Conservation (phyloP, 2,888 invertebrate species). For the Habroteleia sp. region DNA sequence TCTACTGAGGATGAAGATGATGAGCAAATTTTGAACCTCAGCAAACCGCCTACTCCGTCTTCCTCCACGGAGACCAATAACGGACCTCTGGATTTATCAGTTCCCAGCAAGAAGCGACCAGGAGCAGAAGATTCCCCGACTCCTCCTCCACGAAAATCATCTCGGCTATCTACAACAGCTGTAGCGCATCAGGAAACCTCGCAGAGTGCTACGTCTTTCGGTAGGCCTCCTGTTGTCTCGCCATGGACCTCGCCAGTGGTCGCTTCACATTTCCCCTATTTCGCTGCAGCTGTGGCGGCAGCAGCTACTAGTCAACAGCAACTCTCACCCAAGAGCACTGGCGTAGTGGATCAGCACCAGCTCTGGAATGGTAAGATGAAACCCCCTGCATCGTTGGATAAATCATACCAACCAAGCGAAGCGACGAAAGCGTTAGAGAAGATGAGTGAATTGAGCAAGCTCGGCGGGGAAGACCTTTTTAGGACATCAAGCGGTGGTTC, state of each 20-base stretch:
- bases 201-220: conserved; percentile 82
- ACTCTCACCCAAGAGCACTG: conserved; percentile 87
- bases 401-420: conserved; percentile 85
- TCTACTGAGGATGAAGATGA: conserved; percentile 83
- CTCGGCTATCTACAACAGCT: conserved; percentile 80
- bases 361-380: conserved; percentile 92
- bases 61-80: conserved; percentile 82
- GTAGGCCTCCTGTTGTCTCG: conserved; percentile 86
- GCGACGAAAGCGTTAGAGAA: conserved; percentile 94
- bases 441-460: conserved; percentile 93
- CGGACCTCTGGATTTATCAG: conserved; percentile 91
- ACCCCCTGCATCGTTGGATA: conserved; percentile 83
- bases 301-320: conserved; percentile 84
- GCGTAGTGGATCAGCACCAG: conserved; percentile 80
- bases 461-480: conserved; percentile 90
- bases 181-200: conserved; percentile 72
- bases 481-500: conserved; percentile 83
- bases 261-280: conserved; percentile 89
- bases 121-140: conserved; percentile 85
- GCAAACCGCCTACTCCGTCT: conserved; percentile 85
- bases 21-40: conserved; percentile 87
- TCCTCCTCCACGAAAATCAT: conserved; percentile 84
- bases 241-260: conserved; percentile 91
- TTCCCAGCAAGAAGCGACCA: conserved; percentile 88
- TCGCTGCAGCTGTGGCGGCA: conserved; percentile 89